Evolutionary conservation across 1,140 invertebrate species (phyloP), one percentile per base, ranked within the genome.

Genomic region (Gryllus bimaculatus): DNA sequence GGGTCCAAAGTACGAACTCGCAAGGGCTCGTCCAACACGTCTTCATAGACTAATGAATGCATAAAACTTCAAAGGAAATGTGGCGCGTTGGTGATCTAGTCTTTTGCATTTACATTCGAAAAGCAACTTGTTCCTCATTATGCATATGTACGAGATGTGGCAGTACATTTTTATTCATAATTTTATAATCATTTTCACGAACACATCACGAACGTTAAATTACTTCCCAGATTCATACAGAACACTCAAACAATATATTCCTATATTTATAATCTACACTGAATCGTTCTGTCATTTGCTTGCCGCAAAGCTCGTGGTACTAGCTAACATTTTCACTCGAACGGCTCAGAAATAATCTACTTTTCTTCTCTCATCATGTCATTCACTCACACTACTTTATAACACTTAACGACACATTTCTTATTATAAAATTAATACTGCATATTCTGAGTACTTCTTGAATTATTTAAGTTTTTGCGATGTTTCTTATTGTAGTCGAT

Each of bases 341-440:
- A 39, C 26, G 26, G 26, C 26, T 39, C 26, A 39, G 26, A 39
- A 39, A 39, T 39, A 39, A 2, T 39, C 26, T 39, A 39, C 26
- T 1, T 39, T 39, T 39, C 26, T 39, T 39, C 26, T 3, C 10
- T 66, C 54, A 13, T 66, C 10, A 66, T 66, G 54, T 66, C 54
- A 13, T 66, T 66, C 54, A 66, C 7, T 66, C 54, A 66, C 54
- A 18, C 54, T 66, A 66, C 54, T 66, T 66, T 66, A 18, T 66
- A 66, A 66, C 54, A 66, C 54, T 66, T 66, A 66, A 39, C 18
- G 18, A 66, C 54, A 66, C 54, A 39, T 39, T 39, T 66, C 10
- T 10, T 66, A 66, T 66, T 66, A 66, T 66, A 66, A 66, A 66
- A 66, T 66, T 66, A 66, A 66, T 66, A 66, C 54, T 66, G 54